These are phyloP conservation scores for Drosophila peninsularis DNA, from an alignment of 2,888 invertebrate genomes.

Conservation along the genomic window DNA sequence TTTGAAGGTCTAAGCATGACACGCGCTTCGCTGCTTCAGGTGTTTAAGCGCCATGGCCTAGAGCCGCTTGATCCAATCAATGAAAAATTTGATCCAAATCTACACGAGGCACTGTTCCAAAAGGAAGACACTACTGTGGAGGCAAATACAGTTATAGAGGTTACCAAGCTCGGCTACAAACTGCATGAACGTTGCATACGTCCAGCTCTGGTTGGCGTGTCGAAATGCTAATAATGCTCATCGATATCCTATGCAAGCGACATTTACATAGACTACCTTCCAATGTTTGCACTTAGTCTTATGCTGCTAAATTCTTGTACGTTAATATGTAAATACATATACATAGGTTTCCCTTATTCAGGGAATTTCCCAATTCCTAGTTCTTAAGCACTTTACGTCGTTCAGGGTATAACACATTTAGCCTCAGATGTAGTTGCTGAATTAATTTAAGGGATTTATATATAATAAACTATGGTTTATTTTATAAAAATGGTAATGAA, in stretches of 20 bases:
- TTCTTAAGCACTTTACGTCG: constrained; percentile 33
- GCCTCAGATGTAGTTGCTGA: constrained; percentile 28
- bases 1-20: constrained; percentile 96
- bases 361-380: constrained; percentile 33
- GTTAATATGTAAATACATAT: constrained; percentile 59
- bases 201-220: constrained; percentile 98
- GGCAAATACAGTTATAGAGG: constrained; percentile 95
- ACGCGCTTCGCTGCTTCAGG: constrained; percentile 92
- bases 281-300: constrained; percentile 61
- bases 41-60: constrained; percentile 96
- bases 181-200: constrained; percentile 96
- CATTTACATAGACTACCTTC: constrained; percentile 50
- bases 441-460: constrained; percentile 27
- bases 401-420: constrained; percentile 38
- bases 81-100: constrained; percentile 98
- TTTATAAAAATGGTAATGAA: not conserved
- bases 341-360: constrained; percentile 21
- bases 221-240: constrained; percentile 86
- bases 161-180: constrained; percentile 98
- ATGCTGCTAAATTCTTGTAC: constrained; percentile 64
- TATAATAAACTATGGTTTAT: constrained; percentile 41
- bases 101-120: constrained; percentile 98
- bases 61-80: constrained; percentile 94
- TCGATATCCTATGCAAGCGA: not conserved
- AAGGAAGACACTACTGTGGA: constrained; percentile 92